phyloP scores from a whole-genome alignment of 2,113 vertebrate genomes.

The Psammodynastes pulverulentus region DNA sequence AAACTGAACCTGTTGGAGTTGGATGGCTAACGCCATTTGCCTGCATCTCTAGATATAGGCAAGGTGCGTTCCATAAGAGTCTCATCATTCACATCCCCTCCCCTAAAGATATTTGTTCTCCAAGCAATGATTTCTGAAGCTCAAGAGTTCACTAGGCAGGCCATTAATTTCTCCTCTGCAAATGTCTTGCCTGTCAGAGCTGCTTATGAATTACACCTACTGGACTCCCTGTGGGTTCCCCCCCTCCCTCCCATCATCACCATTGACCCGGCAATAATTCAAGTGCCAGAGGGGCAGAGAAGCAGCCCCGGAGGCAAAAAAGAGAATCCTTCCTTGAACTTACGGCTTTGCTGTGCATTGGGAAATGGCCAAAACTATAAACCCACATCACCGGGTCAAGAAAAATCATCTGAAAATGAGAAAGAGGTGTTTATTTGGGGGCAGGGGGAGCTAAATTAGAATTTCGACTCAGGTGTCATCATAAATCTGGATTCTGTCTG shows the following conservation, averaged over 20 bases:
- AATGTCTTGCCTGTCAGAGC: constrained; percentile 32
- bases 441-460: not conserved
- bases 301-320: not conserved
- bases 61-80: not conserved
- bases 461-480: not conserved
- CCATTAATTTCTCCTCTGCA: constrained; percentile 52
- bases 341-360: not conserved
- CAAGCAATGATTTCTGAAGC: not conserved
- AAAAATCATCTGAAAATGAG: not conserved
- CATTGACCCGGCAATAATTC: constrained; percentile 29
- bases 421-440: not conserved
- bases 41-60: not conserved
- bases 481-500: not conserved
- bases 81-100: not conserved
- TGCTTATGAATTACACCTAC: constrained; percentile 42
- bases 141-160: constrained; percentile 18
- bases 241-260: not conserved
- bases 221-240: constrained; percentile 32
- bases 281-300: not conserved
- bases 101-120: not conserved
- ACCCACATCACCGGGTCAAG: not conserved
- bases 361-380: not conserved
- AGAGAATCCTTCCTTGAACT: not conserved
- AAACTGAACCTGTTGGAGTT: not conserved
- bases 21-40: not conserved